These are phyloP conservation scores for Neotoxoptera formosana DNA, from an alignment of 1,140 invertebrate species.

Conservation along the genomic window DNA sequence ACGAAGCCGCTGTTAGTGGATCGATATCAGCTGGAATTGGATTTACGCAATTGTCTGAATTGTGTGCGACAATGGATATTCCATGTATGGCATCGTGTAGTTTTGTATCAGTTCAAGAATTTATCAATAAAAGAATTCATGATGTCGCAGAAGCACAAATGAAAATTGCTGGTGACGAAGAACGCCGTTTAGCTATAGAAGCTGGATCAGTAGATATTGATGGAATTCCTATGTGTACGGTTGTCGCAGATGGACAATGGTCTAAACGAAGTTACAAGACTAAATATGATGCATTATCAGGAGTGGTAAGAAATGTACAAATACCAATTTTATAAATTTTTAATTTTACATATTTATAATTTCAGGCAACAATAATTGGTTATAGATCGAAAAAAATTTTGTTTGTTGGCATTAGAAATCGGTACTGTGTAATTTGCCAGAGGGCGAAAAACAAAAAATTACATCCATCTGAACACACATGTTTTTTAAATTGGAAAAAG, in stretches of 20 bases:
- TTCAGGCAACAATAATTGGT: neutral
- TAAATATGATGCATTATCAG: too few species aligned
- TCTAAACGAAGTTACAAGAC: too few species aligned
- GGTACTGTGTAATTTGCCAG: neutral
- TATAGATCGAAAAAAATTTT: too few species aligned
- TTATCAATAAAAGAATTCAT: neutral
- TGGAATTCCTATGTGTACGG: neutral
- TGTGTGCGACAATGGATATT: neutral
- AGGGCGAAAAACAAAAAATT: neutral
- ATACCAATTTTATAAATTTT: neutral
- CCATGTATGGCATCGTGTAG: neutral
- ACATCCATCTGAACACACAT: neutral
- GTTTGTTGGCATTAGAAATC: too few species aligned
- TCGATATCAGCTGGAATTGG: neutral
- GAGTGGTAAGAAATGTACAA: neutral
- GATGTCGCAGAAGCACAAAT: slow-evolving; percentile 55
- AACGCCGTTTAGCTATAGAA: slow-evolving; percentile 59
- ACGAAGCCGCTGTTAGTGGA: neutral
- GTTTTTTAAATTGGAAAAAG: neutral
- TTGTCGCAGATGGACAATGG: neutral
- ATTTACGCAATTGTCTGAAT: neutral
- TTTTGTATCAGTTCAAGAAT: neutral
- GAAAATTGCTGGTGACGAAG: slow-evolving; percentile 59
- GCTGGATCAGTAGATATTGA: slow-evolving; percentile 50
- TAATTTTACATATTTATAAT: neutral